Evolutionary conservation across 2,888 invertebrate species (phyloP), one percentile per base, ranked within the genome.

Genomic region (Entomobrya proxima): DNA sequence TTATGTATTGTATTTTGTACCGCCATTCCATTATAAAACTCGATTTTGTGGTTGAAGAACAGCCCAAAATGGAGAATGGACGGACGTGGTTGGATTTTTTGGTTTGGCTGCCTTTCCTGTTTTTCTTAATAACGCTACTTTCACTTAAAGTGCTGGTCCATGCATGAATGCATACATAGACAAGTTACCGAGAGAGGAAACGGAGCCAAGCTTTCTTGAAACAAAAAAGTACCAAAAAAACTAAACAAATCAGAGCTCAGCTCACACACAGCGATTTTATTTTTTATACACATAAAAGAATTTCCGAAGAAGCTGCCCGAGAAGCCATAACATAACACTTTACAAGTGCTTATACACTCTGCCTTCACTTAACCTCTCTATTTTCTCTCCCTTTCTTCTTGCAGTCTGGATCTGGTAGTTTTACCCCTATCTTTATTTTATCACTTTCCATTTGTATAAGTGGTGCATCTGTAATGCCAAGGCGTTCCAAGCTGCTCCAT

Each of bases 1-100:
- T 77, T 67, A 85, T 52, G 85, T 72, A 37, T 85, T 61, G 76
- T 78, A 78, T 85, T 44, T 21, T 78, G 55, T 77, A 27, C 47
- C 44, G 24, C 47, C 30, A 64, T 74, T 58, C 72, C 74, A 85
- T 78, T 78, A 78, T 85, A 78, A 77, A 84, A 78, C 72, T 72
- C 78, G 32, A 85, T 85, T 85, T 85, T 78, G 85, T 50, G 85
- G 85, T 85, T 85, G 58, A 77, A 84, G 77, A 84, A 61, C 72
- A 85, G 24, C 74, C 78, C 85, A 78, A 78, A 78, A 85, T 78
- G 78, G 78, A 72, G 74, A 72, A 78, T 85, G 85, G 78, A 85
- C 85, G 85, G 74, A 85, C 85, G 78, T 85, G 85, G 85, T 85
- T 85, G 85, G 85, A 85, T 72, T 83, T 81, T 61, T 44, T 58